phyloP scores from a whole-genome alignment of 2,797 vertebrate species.

The Pempheris klunzingeri region DNA sequence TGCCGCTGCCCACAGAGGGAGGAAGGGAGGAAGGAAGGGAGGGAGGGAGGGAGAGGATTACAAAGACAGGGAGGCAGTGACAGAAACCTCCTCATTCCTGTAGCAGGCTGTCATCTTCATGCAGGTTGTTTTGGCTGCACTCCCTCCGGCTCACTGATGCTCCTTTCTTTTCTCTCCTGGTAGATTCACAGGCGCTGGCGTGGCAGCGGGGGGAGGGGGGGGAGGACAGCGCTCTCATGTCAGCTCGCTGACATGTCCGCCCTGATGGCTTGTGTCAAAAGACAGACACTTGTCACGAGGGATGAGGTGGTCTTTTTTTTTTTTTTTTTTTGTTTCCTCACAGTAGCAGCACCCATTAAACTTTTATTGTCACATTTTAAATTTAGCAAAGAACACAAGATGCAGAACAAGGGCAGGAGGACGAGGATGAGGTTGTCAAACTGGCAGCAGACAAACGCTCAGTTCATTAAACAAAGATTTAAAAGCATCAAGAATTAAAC shows the following conservation, averaged over 20 bases:
- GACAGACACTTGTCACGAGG: conserved; percentile 37
- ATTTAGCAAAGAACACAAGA: conserved; percentile 13
- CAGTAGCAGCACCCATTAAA: conserved; percentile 19
- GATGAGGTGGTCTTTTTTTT: neutral
- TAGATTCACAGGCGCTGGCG: conserved; percentile 10
- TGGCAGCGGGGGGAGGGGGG: too few relatives aligned
- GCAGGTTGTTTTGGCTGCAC: conserved; percentile 10
- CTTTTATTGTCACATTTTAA: conserved; percentile 21
- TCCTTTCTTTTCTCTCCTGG: conserved; percentile 26
- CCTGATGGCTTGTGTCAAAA: conserved; percentile 27
- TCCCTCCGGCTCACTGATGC: neutral
- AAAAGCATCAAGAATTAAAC: neutral
- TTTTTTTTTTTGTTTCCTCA: neutral
- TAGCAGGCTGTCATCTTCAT: conserved; percentile 18
- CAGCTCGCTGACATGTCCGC: conserved; percentile 34
- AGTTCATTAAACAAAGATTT: neutral
- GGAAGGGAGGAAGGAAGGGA: neutral
- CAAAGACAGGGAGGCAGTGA: conserved; percentile 6
- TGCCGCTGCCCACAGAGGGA: conserved; percentile 2
- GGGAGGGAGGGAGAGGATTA: neutral
- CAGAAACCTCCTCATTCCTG: conserved; percentile 16
- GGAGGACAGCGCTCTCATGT: conserved; percentile 20
- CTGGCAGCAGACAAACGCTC: neutral
- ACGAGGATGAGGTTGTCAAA: neutral
- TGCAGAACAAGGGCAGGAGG: neutral